Base-by-base conservation (phyloP, 2,113 vertebrate species). In the Mola mola region DNA sequence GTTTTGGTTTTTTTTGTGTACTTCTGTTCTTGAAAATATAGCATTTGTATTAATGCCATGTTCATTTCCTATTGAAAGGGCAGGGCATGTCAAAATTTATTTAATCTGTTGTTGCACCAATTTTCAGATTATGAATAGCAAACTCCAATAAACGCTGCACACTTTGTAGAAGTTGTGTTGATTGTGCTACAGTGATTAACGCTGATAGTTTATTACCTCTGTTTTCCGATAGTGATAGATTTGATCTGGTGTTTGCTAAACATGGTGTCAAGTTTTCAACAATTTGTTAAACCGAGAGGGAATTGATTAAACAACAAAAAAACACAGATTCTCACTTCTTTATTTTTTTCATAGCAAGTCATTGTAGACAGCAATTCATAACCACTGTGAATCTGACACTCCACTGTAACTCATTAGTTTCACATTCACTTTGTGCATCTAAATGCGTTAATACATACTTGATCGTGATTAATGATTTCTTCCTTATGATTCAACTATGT, bases 181-280 rank as follows among this genome's bases (percentile, higher is more conserved):
- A 77, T 56, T 66, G 43, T 43, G 25, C 62, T 38, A 46, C 36
- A 0, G 24, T 66, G 70, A 80, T 78, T 72, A 56, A 59, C 47
- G 37, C 57, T 62, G 41, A 52, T 61, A 25, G 10, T 57, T 61
- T 75, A 65, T 71, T 67, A 61, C 52, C 44, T 42, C 21, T 1
- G 41, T 29, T 34, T 78, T 66, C 26, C 33, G 42, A 16, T 46
- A 9, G 19, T 17, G 20, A 68, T 59, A 38, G 48, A 66, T 71
- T 75, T 70, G 29, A 25, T 47, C 60, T 44, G 5, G 43, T 47
- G 56, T 78, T 70, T 72, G 66, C 16, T 41, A 57, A 56, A 25
- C 12, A 24, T 58, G 44, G 58, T 62, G 38, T 71, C 29, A 63
- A 31, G 42, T 66, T 48, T 60, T 13, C 33, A n/a, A 19, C 41